Evolutionary conservation across 1,140 invertebrate species (phyloP).

Genomic region (Lethocerus indicus): DNA sequence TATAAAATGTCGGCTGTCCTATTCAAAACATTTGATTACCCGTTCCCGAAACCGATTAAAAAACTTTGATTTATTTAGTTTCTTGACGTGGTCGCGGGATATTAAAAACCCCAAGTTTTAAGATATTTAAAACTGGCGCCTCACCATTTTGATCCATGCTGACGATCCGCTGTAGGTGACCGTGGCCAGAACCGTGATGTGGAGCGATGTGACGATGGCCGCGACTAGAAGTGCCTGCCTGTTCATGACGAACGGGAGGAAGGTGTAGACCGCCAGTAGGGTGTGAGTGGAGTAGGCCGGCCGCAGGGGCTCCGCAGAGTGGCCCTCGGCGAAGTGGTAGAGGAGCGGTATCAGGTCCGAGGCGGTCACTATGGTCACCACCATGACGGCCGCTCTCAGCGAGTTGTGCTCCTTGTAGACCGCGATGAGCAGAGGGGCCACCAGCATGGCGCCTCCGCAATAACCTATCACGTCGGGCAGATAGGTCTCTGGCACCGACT

Average conservation of each 20-base stretch:
- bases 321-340: neutral
- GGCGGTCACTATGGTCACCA: constrained; percentile 21
- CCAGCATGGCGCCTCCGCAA: constrained; percentile 12
- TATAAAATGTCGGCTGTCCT: too few relatives aligned
- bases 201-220: constrained; percentile 37
- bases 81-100: too few relatives aligned
- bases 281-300: constrained; percentile 52
- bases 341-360: constrained; percentile 18
- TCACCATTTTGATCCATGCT: neutral
- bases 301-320: constrained; percentile 20
- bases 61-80: too few relatives aligned
- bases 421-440: constrained; percentile 15
- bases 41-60: too few relatives aligned
- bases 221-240: constrained; percentile 45
- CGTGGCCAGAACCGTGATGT: constrained; percentile 40
- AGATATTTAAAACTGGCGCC: too few relatives aligned
- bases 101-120: too few relatives aligned
- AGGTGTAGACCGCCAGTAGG: constrained; percentile 57
- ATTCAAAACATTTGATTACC: too few relatives aligned
- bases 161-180: constrained; percentile 37
- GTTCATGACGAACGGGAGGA: constrained; percentile 53
- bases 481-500: too few relatives aligned
- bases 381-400: neutral
- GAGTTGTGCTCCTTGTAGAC: constrained; percentile 18
- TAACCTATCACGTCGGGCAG: constrained; percentile 19